Conservation (phyloP, 2,888 invertebrate genomes). For the Coelinius sp. region DNA sequence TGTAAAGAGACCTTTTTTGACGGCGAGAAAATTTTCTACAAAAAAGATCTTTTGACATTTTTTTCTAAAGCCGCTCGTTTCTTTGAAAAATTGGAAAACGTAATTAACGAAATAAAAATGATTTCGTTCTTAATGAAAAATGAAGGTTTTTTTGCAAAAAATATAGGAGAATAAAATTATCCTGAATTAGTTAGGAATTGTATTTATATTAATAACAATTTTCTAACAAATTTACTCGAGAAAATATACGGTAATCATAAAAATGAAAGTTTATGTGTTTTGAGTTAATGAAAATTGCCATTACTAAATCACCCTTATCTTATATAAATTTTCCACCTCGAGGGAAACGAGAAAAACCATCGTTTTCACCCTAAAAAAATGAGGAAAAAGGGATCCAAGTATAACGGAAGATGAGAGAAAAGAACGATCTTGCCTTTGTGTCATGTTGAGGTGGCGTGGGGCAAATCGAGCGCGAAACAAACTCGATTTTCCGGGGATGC, state of each 20-base stretch:
- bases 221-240: background rate
- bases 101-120: no score
- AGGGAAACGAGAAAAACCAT: slow-evolving; percentile 20
- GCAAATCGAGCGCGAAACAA: slow-evolving; percentile 41
- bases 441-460: slow-evolving; percentile 15
- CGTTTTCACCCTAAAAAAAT: slow-evolving; percentile 22
- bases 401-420: slow-evolving; percentile 1
- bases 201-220: slow-evolving; percentile 21
- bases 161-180: slow-evolving; percentile 21
- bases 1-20: background rate
- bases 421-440: slow-evolving; percentile 11
- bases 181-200: slow-evolving; percentile 25
- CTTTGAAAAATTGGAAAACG: no score
- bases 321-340: slow-evolving; percentile 48
- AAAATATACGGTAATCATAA: background rate
- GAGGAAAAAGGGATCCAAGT: slow-evolving; percentile 6
- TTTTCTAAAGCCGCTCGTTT: no score
- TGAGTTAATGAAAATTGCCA: slow-evolving; percentile 49
- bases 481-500: slow-evolving; percentile 34
- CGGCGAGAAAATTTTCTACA: background rate
- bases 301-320: slow-evolving; percentile 51
- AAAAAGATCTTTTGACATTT: no score
- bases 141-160: no score
- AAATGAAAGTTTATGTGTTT: slow-evolving; percentile 28
- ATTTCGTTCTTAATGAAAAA: no score